These are phyloP conservation scores for Rhombomys opimus DNA, from an alignment of 2,113 vertebrate species.

Conservation along the genomic window DNA sequence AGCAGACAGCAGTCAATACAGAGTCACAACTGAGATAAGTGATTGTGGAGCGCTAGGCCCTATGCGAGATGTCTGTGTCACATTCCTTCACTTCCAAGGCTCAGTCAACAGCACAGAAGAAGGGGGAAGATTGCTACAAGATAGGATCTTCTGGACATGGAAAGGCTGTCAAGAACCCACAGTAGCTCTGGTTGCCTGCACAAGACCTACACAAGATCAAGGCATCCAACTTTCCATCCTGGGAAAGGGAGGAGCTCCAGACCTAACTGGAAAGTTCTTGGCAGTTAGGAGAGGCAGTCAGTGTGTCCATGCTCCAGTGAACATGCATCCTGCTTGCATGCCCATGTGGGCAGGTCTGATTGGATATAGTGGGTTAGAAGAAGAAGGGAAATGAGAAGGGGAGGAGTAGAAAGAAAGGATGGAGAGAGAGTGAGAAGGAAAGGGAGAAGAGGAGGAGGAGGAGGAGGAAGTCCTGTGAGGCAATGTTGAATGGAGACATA, in stretches of 20 bases:
- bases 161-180: background rate
- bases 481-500: background rate
- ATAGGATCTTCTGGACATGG: background rate
- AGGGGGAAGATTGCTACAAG: background rate
- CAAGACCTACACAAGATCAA: background rate
- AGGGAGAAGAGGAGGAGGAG: background rate
- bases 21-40: background rate
- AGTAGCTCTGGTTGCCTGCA: no score
- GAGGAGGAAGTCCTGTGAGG: background rate
- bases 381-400: no score
- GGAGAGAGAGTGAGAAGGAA: background rate
- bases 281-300: background rate
- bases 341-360: background rate
- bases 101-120: background rate
- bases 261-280: background rate
- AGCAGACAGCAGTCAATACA: background rate
- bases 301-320: no score
- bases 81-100: background rate
- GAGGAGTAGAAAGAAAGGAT: background rate
- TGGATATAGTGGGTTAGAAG: background rate
- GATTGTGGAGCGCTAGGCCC: no score
- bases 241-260: background rate
- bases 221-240: background rate
- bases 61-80: background rate
- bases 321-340: no score